Evolutionary conservation across 2,888 invertebrate species (phyloP).

Genomic region (Melanophora roralis): DNA sequence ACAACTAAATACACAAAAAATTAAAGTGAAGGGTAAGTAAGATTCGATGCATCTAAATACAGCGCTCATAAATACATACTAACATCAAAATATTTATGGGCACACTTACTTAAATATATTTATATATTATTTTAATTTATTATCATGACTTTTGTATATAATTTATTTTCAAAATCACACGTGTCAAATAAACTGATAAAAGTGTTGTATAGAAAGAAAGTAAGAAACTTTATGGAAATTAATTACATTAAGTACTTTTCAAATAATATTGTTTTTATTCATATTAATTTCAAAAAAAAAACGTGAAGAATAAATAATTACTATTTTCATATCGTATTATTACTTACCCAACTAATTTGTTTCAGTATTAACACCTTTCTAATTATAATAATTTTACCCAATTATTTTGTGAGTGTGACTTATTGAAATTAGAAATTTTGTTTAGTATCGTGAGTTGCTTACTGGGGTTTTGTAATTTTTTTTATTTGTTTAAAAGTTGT

Average conservation of each 20-base stretch:
- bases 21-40: background rate
- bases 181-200: constrained; percentile 32
- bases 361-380: constrained; percentile 44
- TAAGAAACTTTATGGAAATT: too few relatives aligned
- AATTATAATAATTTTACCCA: constrained; percentile 44
- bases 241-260: background rate
- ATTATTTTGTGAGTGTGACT: constrained; percentile 27
- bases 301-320: constrained; percentile 1
- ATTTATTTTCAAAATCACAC: constrained; percentile 14
- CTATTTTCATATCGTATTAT: constrained; percentile 21
- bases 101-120: background rate
- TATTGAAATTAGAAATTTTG: background rate
- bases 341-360: constrained; percentile 36
- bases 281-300: background rate
- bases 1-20: too few relatives aligned
- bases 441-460: background rate
- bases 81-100: background rate
- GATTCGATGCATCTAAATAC: too few relatives aligned
- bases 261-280: background rate
- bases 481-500: too few relatives aligned
- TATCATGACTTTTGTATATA: constrained; percentile 30
- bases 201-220: background rate
- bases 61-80: background rate
- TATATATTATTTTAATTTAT: constrained; percentile 4
- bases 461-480: too few relatives aligned